Conservation (phyloP, 1,140 invertebrate genomes). For the Liolophura sinensis region DNA sequence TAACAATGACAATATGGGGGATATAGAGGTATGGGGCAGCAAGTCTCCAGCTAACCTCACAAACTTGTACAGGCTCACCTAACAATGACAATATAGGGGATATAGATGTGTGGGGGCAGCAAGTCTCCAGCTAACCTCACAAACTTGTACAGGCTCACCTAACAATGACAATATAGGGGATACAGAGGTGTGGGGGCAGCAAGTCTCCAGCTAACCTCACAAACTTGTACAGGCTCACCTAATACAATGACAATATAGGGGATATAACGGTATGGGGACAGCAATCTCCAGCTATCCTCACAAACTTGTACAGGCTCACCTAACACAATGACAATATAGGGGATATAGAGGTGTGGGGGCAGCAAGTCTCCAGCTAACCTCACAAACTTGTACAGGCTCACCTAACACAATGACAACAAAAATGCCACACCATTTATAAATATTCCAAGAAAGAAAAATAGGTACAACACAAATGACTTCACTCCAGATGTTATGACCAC, state of each 20-base stretch:
- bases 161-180: slow-evolving; percentile 83
- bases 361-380: slow-evolving; percentile 83
- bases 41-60: slow-evolving; percentile 84
- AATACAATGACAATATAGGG: slow-evolving; percentile 73
- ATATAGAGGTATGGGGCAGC: slow-evolving; percentile 81
- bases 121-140: slow-evolving; percentile 84
- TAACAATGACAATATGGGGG: slow-evolving; percentile 78
- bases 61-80: slow-evolving; percentile 79
- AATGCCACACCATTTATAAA: too few relatives aligned
- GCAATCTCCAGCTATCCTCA: slow-evolving; percentile 83
- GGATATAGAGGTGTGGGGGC: slow-evolving; percentile 81
- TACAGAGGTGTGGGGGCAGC: slow-evolving; percentile 81
- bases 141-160: slow-evolving; percentile 79
- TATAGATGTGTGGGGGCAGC: slow-evolving; percentile 81
- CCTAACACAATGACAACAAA: slow-evolving; percentile 21
- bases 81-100: slow-evolving; percentile 85
- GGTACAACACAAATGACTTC: too few relatives aligned
- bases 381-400: slow-evolving; percentile 83
- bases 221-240: slow-evolving; percentile 79
- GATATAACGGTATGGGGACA: slow-evolving; percentile 83
- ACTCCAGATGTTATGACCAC: too few relatives aligned
- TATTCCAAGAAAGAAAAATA: too few relatives aligned
- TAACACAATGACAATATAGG: slow-evolving; percentile 84
- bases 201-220: slow-evolving; percentile 84
- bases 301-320: slow-evolving; percentile 80